Evolutionary conservation across 2,888 invertebrate species (phyloP).

Genomic region (Orgyia antiqua): DNA sequence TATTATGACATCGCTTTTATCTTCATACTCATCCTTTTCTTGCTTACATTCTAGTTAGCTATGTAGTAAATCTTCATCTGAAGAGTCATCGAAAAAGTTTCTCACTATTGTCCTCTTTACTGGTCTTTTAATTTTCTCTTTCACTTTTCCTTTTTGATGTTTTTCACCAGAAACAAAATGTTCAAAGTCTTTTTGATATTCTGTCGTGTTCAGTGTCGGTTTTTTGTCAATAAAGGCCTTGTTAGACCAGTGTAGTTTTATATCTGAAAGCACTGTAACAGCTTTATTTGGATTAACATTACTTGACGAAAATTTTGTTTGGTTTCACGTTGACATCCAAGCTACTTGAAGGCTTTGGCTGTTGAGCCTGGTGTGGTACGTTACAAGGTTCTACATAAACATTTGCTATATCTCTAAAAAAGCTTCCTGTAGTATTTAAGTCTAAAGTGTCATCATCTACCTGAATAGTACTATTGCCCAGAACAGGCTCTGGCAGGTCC

Average conservation of each 20-base stretch:
- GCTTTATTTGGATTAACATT: constrained; percentile 3
- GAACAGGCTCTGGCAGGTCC: constrained; percentile 2
- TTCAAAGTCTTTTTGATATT: not conserved
- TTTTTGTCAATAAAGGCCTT: not conserved
- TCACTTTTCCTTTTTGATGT: not conserved
- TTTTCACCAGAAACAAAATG: not conserved
- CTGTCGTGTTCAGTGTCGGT: no score
- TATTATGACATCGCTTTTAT: no score
- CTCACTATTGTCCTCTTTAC: no score
- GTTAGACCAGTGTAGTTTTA: not conserved
- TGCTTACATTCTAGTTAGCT: no score
- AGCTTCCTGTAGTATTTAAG: no score
- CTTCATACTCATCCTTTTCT: no score
- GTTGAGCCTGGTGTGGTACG: not conserved
- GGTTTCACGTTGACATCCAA: not conserved
- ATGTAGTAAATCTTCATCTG: no score
- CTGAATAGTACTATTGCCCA: no score
- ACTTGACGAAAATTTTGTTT: constrained; percentile 8
- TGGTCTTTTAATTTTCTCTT: not conserved
- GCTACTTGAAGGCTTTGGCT: no score
- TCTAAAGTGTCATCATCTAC: no score
- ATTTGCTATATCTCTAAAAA: not conserved
- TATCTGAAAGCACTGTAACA: not conserved
- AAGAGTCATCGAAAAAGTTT: no score
- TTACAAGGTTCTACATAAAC: not conserved